Evolutionary conservation across 2,113 vertebrate genomes (phyloP), one percentile per base, ranked within the genome.

Genomic region (Nesogale talazaci): DNA sequence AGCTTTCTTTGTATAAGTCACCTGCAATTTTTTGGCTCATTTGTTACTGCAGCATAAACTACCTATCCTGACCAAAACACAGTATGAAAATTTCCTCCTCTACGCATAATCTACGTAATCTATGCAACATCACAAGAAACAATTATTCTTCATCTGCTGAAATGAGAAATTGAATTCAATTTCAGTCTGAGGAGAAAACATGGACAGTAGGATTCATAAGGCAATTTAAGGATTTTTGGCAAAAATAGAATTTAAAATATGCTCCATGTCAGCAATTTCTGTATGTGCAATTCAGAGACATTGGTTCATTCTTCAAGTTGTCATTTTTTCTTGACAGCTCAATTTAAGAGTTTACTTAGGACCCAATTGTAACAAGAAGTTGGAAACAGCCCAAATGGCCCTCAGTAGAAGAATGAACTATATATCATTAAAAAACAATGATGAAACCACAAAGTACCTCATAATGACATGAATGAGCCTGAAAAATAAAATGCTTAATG

Each of bases 71-170:
- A 85, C 17, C 6, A 77, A 75, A 42, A n/a, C 19, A 40, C 3
- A 29, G 17, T 74, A n/a, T 83, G 52, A 92, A 67, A 52, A 56
- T 88, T 85, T 72, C 56, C 12, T 86, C 14, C 16, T 19, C 19
- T 74, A n/a, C n/a, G n/a, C n/a, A n/a, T n/a, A n/a, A n/a, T n/a
- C 31, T 74, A 29, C 14, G 34, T 52, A 77, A 17, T 76, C 7
- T 38, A 6, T 42, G 75, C 63, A 57, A 72, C 52, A n/a, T 70
- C 31, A 29, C 38, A 70, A 46, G 42, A 5, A 46, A 46, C 42
- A 46, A 46, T 46, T 46, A 46, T 46, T 46, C 42, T 46, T 46
- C 83, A 65, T 90, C 76, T 95, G 57, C 36, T 76, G n/a, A 88
- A 23, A 29, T 23, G 2, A 2, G 31, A 1, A 70, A 10, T 69